These are phyloP conservation scores for Pelecanus crispus DNA, from an alignment of 2,113 vertebrate species.

Conservation along the genomic window DNA sequence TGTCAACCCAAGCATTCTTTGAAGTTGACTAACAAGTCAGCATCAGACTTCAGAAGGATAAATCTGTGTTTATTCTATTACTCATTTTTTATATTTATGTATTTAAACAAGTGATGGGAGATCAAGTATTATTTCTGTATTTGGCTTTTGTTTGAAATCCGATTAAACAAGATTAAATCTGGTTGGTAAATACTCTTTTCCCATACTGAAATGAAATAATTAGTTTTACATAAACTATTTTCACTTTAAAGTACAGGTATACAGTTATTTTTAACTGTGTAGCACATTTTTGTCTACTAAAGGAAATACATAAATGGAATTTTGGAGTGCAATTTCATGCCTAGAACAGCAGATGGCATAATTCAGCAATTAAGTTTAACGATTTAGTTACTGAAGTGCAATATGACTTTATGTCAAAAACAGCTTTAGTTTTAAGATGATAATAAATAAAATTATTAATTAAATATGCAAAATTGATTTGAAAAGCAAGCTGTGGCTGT, in stretches of 20 bases:
- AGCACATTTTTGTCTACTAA: neutral
- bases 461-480: neutral
- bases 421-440: neutral
- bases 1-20: neutral
- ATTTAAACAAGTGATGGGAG: neutral
- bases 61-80: neutral
- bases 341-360: conserved; percentile 55
- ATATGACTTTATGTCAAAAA: neutral
- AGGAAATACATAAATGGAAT: neutral
- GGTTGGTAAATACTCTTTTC: neutral
- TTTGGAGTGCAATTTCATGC: neutral
- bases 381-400: neutral
- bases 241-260: neutral
- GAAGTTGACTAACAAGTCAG: neutral
- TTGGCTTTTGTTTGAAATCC: neutral
- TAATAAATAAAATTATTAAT: neutral
- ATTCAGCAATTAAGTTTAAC: neutral
- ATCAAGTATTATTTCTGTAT: neutral
- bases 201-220: neutral
- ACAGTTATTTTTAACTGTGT: neutral
- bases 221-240: neutral
- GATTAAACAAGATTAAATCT: neutral
- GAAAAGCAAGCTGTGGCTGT: neutral
- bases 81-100: neutral
- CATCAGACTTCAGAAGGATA: neutral